phyloP scores from a whole-genome alignment of 2,113 vertebrate species.

The Leucopsar rothschildi region DNA sequence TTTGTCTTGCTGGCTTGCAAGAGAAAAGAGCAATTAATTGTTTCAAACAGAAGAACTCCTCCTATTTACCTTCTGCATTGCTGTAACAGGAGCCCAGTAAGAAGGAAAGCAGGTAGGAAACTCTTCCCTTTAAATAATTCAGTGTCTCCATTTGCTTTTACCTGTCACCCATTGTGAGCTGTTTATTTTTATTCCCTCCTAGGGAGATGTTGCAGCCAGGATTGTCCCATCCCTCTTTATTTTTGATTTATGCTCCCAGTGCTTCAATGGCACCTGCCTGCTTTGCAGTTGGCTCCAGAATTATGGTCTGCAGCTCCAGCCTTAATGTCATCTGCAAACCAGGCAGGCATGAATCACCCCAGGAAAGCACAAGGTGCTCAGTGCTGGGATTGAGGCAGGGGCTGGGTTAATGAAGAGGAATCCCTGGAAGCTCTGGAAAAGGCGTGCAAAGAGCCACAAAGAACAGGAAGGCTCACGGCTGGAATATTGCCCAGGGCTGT shows the following conservation, averaged over 20 bases:
- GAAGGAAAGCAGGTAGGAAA: background rate
- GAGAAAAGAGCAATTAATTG: background rate
- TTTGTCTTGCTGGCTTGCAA: background rate
- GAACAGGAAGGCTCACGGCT: slow-evolving; percentile 13
- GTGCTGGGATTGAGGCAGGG: background rate
- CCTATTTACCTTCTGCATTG: background rate
- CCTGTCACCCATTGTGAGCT: background rate
- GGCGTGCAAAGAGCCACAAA: background rate
- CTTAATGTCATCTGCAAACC: background rate
- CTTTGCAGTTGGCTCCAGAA: background rate
- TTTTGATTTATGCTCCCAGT: background rate
- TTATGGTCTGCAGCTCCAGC: background rate
- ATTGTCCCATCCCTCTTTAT: background rate
- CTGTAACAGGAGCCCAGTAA: background rate
- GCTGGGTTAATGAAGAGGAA: background rate
- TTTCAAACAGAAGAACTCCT: background rate
- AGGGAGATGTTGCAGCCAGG: background rate
- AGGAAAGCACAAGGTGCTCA: background rate
- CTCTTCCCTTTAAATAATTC: background rate
- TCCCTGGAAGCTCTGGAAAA: background rate
- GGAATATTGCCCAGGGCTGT: background rate
- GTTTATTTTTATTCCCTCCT: background rate
- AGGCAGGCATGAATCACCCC: background rate
- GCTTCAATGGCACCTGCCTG: background rate
- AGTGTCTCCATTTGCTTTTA: background rate